phyloP scores from a whole-genome alignment of 2,888 invertebrate species.

The Zygaena filipendulae region DNA sequence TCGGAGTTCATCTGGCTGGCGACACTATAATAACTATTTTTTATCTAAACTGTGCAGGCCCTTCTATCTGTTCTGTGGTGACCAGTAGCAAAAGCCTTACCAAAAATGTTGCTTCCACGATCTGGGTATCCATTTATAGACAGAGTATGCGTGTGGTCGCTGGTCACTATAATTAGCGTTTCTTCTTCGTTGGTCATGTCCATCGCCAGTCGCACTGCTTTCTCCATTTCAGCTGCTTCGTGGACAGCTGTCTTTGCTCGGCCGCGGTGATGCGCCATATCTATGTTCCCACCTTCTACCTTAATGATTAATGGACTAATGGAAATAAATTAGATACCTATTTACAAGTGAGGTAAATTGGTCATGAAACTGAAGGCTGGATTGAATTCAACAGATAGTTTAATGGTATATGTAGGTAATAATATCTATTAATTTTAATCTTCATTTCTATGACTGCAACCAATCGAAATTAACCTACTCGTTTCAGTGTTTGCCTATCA shows the following conservation, averaged over 20 bases:
- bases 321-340: constrained; percentile 1
- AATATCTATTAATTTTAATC: too few relatives aligned
- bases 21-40: too few relatives aligned
- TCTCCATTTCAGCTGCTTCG: constrained; percentile 83
- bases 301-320: constrained; percentile 22
- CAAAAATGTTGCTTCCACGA: constrained; percentile 76
- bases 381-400: too few relatives aligned
- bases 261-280: constrained; percentile 88
- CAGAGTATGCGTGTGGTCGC: constrained; percentile 85
- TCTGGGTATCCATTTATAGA: constrained; percentile 82
- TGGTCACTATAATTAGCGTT: constrained; percentile 86
- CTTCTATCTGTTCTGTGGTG: too few relatives aligned
- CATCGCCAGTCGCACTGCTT: constrained; percentile 76
- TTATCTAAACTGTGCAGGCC: too few relatives aligned
- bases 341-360: not conserved
- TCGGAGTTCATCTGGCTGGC: too few relatives aligned
- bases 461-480: too few relatives aligned
- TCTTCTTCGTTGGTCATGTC: constrained; percentile 69
- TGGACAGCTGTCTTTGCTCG: constrained; percentile 79
- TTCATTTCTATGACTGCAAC: too few relatives aligned
- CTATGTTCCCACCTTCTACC: constrained; percentile 89
- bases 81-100: too few relatives aligned
- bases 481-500: too few relatives aligned
- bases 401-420: too few relatives aligned
- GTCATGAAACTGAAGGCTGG: too few relatives aligned